Evolutionary conservation across 2,113 vertebrate genomes (phyloP), one percentile per base, ranked within the genome.

Genomic region (Rhinolophus sinicus): DNA sequence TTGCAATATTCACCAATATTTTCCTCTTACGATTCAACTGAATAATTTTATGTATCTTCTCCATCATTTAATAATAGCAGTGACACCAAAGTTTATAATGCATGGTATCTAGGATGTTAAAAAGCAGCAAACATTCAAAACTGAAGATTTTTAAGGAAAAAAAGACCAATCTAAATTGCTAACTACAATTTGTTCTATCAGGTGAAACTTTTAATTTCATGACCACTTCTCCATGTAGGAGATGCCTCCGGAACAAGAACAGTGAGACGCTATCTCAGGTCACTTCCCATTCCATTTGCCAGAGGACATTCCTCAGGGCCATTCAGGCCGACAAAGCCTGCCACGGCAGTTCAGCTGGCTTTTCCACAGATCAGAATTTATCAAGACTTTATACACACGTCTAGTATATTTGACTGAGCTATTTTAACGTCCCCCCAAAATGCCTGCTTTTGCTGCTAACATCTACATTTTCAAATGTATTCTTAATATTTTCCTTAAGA

Each of bases 401-500:
- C 5, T 2, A 69, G 9, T 13, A 22, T 50, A 80, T 21, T 69
- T 64, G 52, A 75, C 6, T 72, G 28, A 87, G 35, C n/a, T 83
- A 3, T 76, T 54, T 86, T 54, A 77, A 60, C 33, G 6, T 73
- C 14, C 28, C 24, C 33, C 22, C 85, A 90, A 82, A 38, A 64
- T 15, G 6, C n/a, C 8, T 40, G 18, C 15, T 87, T 85, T 86
- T 77, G 30, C 13, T 77, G 30, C 13, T 44, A 70, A 80, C 38
- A 88, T 56, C 30, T 22, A 56, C 2, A 50, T 82, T 92, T 85
- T 87, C 33, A 81, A 92, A 77, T 77, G 83, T 9, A 78, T 33
- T 56, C 58, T 76, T 87, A 70, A 82, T 19, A 56, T 58, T 87
- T 90, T 94, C 33, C 47, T 67, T 56, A 75, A 64, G 14, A 75